These are phyloP conservation scores for Erythrolamprus reginae DNA, from an alignment of 2,113 vertebrate species.

Conservation along the genomic window DNA sequence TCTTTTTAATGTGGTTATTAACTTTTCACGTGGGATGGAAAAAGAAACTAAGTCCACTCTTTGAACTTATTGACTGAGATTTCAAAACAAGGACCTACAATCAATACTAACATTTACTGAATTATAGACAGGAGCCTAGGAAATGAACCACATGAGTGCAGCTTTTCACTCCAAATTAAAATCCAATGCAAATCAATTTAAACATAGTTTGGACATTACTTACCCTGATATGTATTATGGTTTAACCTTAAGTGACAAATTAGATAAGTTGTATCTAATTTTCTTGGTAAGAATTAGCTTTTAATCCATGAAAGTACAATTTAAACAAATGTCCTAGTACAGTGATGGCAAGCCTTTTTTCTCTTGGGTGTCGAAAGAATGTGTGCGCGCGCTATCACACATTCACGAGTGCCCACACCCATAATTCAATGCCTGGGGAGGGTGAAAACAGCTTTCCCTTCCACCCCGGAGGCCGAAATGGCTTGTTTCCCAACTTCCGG, in stretches of 20 bases:
- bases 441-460: too few species aligned
- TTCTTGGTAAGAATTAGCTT: not conserved
- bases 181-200: not conserved
- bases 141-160: not conserved
- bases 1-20: slow-evolving; percentile 26
- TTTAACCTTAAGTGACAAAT: not conserved
- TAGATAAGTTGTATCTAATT: not conserved
- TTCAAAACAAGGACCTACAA: slow-evolving; percentile 38
- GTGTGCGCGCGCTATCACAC: too few species aligned
- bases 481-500: too few species aligned
- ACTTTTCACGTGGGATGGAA: slow-evolving; percentile 20
- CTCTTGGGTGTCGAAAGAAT: too few species aligned
- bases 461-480: too few species aligned
- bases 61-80: slow-evolving; percentile 33
- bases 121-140: not conserved
- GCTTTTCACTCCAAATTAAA: not conserved
- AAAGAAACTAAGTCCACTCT: slow-evolving; percentile 46
- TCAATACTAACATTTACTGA: not conserved
- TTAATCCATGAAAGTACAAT: not conserved
- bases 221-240: not conserved
- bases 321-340: not conserved
- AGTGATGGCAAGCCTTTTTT: too few species aligned
- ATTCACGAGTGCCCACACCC: too few species aligned
- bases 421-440: too few species aligned
- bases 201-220: not conserved